A percentile compares a stretch with the other conserved stretches of the same genome.
Evolutionary conservation across 2,113 vertebrate genomes (phyloP).

Genomic region (Coptodon bakossiorum): DNA sequence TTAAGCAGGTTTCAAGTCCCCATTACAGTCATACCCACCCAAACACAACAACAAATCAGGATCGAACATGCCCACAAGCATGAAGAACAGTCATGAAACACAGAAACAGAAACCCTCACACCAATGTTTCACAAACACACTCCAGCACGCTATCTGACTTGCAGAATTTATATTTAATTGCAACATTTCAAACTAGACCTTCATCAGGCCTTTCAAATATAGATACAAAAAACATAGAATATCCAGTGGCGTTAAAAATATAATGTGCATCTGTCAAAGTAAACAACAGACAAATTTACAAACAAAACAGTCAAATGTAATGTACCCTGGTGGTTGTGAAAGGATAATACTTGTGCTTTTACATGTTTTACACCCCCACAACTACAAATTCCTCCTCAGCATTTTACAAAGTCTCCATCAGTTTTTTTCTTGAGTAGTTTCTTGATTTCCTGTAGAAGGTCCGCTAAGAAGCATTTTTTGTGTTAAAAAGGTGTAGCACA

Average conservation of each 20-base stretch:
- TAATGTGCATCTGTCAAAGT: background rate
- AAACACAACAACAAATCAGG: background rate
- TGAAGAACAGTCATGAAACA: background rate
- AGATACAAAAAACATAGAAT: background rate
- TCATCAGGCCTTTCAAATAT: background rate
- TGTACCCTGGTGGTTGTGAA: background rate
- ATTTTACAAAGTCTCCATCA: background rate
- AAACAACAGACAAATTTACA: background rate
- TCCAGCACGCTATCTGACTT: background rate
- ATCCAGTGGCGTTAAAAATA: background rate
- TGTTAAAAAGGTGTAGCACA: background rate
- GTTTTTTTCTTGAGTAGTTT: background rate
- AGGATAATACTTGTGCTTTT: background rate
- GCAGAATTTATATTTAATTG: background rate
- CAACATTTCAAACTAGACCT: background rate
- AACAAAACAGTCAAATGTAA: background rate
- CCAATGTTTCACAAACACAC: background rate
- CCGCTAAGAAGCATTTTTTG: background rate
- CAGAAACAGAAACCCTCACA: background rate
- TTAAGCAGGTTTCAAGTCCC: background rate
- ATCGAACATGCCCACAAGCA: background rate
- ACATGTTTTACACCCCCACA: background rate
- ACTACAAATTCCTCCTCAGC: background rate
- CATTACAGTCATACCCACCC: background rate
- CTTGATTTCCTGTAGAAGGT: background rate